These are phyloP conservation scores for Ptychobarbus kaznakovi DNA, from an alignment of 2,797 vertebrate genomes.

Conservation along the genomic window DNA sequence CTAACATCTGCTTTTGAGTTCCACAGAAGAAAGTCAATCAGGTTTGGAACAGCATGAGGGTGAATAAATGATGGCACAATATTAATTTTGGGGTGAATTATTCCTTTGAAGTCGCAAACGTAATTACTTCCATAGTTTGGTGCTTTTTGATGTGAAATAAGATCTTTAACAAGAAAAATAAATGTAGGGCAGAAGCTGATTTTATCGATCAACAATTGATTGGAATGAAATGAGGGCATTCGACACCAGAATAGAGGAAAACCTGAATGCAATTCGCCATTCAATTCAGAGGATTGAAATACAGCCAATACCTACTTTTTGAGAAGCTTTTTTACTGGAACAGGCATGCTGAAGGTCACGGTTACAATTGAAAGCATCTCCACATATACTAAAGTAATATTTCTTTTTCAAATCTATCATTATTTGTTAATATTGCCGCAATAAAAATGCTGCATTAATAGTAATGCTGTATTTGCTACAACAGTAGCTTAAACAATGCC, in stretches of 20 bases:
- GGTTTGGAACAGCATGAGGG: background rate
- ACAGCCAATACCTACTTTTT: background rate
- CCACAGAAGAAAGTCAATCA: background rate
- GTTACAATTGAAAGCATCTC: background rate
- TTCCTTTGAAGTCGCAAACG: background rate
- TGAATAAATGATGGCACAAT: constrained; percentile 8
- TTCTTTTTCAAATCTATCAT: background rate
- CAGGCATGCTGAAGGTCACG: background rate
- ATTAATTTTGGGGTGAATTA: background rate
- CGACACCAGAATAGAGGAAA: background rate
- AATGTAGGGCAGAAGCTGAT: background rate
- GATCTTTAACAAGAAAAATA: background rate
- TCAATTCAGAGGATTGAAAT: background rate
- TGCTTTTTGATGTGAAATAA: background rate
- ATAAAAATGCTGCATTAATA: background rate
- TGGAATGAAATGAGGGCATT: background rate
- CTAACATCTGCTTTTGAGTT: constrained; percentile 1
- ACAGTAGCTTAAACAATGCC: background rate
- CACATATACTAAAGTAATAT: background rate
- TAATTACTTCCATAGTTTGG: background rate
- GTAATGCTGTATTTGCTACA: background rate
- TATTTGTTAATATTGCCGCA: background rate
- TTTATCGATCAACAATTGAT: background rate
- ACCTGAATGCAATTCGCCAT: background rate
- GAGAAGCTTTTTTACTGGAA: background rate